Evolutionary conservation across 1,140 invertebrate species (phyloP).

Genomic region (Stenopsyche tienmushanensis): DNA sequence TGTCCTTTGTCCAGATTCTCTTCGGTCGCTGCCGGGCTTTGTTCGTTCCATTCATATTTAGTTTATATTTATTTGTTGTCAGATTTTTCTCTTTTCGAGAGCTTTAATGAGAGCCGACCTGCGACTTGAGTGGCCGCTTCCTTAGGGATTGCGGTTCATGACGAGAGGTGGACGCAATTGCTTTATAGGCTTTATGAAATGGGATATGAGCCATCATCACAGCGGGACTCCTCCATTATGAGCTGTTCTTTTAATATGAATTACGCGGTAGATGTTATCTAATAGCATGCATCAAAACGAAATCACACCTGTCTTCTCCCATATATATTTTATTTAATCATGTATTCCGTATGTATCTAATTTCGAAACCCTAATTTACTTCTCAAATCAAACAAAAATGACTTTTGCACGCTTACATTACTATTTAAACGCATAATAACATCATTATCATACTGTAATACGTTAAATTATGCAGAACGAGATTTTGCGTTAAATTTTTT

Average conservation of each 20-base stretch:
- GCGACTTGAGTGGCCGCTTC: constrained; percentile 14
- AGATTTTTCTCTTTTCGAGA: constrained; percentile 1
- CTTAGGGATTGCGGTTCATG: constrained; percentile 1
- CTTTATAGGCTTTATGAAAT: constrained; percentile 4
- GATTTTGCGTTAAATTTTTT: no score
- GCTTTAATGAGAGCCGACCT: not conserved
- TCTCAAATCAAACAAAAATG: no score
- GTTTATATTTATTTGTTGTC: not conserved
- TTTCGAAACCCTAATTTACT: no score
- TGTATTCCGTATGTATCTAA: no score
- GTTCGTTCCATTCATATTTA: not conserved
- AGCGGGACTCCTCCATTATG: constrained; percentile 4
- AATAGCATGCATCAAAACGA: not conserved
- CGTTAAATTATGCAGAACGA: no score
- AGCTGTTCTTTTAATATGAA: constrained; percentile 3
- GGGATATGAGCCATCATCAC: constrained; percentile 10
- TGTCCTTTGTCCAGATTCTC: not conserved
- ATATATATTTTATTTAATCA: not conserved
- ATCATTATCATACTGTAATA: no score
- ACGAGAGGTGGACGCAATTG: not conserved
- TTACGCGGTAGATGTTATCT: not conserved
- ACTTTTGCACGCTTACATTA: no score
- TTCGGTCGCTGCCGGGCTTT: not conserved
- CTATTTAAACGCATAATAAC: no score
- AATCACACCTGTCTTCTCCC: constrained; percentile 6